A percentile compares a stretch with the other conserved stretches of the same genome.
Evolutionary conservation across 2,113 vertebrate genomes (phyloP).

Genomic region (Stigmatopora argus): DNA sequence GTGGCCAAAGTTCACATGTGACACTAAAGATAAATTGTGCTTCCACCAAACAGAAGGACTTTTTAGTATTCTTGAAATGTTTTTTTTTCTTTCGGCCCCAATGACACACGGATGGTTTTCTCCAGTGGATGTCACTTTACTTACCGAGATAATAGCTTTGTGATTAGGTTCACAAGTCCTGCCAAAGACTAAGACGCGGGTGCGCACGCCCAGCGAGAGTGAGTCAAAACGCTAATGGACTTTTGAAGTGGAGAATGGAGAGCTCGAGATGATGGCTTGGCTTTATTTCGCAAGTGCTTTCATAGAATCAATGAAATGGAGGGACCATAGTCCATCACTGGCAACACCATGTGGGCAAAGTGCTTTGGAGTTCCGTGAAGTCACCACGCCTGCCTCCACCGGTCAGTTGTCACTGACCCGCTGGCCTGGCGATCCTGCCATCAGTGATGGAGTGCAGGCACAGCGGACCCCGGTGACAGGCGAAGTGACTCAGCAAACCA

Average conservation of each 20-base stretch:
- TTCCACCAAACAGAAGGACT: slow-evolving; percentile 23
- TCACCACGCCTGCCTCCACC: slow-evolving; percentile 26
- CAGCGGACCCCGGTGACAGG: slow-evolving; percentile 42
- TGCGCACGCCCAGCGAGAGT: slow-evolving; percentile 17
- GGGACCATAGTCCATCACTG: slow-evolving; percentile 2
- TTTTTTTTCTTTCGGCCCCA: slow-evolving; percentile 9
- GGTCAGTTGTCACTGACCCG: slow-evolving; percentile 42
- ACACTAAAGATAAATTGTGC: slow-evolving; percentile 31
- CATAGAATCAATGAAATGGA: slow-evolving; percentile 17
- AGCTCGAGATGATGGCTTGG: slow-evolving; percentile 24
- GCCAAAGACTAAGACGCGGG: slow-evolving; percentile 13
- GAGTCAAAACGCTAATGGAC: slow-evolving; percentile 42
- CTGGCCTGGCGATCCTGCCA: slow-evolving; percentile 33
- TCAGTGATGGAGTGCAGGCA: slow-evolving; percentile 32
- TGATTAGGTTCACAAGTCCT: slow-evolving; percentile 36
- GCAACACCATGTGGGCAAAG: background rate
- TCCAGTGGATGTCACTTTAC: slow-evolving; percentile 11
- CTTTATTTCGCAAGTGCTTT: slow-evolving; percentile 20
- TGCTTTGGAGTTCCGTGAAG: slow-evolving; percentile 3
- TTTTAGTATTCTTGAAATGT: slow-evolving; percentile 14
- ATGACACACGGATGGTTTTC: slow-evolving; percentile 2
- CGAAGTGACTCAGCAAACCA: slow-evolving; percentile 50
- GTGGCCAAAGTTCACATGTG: slow-evolving; percentile 36
- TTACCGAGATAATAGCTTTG: slow-evolving; percentile 37
- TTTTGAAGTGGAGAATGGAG: slow-evolving; percentile 19